A percentile compares a stretch with the other conserved stretches of the same genome.
Conservation (phyloP, 2,888 invertebrate species). For the Plutella xylostella region DNA sequence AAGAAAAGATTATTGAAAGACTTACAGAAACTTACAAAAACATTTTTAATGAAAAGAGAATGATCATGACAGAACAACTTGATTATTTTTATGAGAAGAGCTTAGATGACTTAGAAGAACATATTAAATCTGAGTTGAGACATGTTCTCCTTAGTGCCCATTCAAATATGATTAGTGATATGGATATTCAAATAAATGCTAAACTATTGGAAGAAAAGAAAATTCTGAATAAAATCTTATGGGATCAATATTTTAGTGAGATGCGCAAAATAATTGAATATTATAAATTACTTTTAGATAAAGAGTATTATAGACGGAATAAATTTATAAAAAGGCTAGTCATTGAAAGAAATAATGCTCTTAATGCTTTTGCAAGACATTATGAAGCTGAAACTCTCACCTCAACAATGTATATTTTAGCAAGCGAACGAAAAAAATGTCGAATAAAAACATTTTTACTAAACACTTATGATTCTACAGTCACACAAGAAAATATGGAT, state of each 20-base stretch:
- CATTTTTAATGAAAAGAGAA: constrained; percentile 39
- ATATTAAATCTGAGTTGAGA: constrained; percentile 38
- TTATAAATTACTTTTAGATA: constrained; percentile 41
- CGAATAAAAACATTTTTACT: constrained; percentile 43
- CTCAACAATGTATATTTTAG: constrained; percentile 54
- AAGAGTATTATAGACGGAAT: constrained; percentile 36
- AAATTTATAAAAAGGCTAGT: constrained; percentile 34
- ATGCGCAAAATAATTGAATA: constrained; percentile 41
- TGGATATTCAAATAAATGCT: constrained; percentile 39
- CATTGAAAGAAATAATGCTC: constrained; percentile 42
- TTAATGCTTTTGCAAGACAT: constrained; percentile 42
- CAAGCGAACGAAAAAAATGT: constrained; percentile 55
- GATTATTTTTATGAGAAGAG: constrained; percentile 40
- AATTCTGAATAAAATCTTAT: constrained; percentile 29
- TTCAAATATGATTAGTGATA: constrained; percentile 35
- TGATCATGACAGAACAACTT: constrained; percentile 40
- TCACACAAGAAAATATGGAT: constrained; percentile 34
- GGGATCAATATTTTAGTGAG: constrained; percentile 34
- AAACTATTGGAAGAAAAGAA: constrained; percentile 37
- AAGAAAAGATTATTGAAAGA: constrained; percentile 29
- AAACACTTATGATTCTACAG: constrained; percentile 36
- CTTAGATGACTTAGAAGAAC: constrained; percentile 43
- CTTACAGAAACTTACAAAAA: constrained; percentile 34
- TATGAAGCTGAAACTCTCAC: constrained; percentile 44
- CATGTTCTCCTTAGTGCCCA: constrained; percentile 29